Evolutionary conservation across 92 coral and sea anemone species (phyloP).

Genomic region (Ricordea florida): DNA sequence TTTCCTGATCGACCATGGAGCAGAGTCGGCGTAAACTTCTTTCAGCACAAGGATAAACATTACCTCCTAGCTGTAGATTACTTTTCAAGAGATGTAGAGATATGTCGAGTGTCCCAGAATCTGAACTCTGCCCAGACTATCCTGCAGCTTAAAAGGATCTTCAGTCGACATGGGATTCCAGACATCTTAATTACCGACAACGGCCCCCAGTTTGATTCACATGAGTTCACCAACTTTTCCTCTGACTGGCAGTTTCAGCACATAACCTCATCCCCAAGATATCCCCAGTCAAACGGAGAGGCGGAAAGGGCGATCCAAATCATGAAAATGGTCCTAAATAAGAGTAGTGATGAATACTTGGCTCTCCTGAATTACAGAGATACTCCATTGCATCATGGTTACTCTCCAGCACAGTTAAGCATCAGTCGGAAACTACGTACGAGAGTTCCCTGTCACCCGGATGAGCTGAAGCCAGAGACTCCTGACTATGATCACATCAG

Average conservation of each 20-base stretch:
- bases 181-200: slow-evolving; percentile 32
- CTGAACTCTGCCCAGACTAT: slow-evolving; percentile 31
- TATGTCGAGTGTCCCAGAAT: slow-evolving; percentile 12
- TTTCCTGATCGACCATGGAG: too few species aligned
- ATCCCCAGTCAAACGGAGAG: slow-evolving; percentile 41
- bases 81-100: slow-evolving; percentile 59
- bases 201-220: slow-evolving; percentile 43
- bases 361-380: slow-evolving; percentile 28
- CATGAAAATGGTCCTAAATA: slow-evolving; percentile 35
- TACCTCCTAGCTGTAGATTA: too few species aligned
- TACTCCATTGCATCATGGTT: slow-evolving; percentile 9
- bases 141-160: slow-evolving; percentile 24
- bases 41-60: too few species aligned
- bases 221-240: slow-evolving; percentile 13
- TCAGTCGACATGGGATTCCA: slow-evolving; percentile 40
- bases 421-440: slow-evolving; percentile 18
- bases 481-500: slow-evolving; percentile 17
- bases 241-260: slow-evolving; percentile 29
- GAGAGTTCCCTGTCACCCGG: slow-evolving; percentile 19
- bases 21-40: too few species aligned
- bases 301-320: slow-evolving; percentile 48
- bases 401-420: slow-evolving; percentile 42
- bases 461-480: slow-evolving; percentile 18
- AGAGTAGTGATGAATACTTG: slow-evolving; percentile 23
- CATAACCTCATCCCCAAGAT: slow-evolving; percentile 32